These are phyloP conservation scores for Platorchestia sp. DNA, from an alignment of 1,140 invertebrate genomes.

Conservation along the genomic window DNA sequence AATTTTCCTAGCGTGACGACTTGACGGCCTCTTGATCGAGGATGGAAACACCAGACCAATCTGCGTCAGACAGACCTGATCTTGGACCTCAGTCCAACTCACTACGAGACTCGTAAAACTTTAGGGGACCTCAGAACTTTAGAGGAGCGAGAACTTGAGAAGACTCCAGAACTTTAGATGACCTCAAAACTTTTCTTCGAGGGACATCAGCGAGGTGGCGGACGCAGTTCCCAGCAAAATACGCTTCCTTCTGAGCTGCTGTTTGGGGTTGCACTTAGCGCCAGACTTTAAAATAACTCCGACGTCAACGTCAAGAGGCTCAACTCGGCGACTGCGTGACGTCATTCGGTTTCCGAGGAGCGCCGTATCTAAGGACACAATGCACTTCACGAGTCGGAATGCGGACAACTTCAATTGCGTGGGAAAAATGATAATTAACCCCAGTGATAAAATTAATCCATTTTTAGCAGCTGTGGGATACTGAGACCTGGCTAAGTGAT, in stretches of 20 bases:
- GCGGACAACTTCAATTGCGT: not conserved
- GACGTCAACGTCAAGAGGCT: not conserved
- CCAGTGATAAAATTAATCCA: not conserved
- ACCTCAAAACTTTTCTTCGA: not conserved
- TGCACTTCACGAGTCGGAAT: not conserved
- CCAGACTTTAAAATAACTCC: not conserved
- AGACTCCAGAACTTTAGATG: no score
- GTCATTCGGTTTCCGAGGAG: not conserved
- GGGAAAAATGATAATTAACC: not conserved
- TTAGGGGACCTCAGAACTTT: no score
- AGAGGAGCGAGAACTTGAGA: no score
- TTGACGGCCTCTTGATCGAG: not conserved
- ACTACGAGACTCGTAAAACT: no score
- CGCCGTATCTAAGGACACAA: not conserved
- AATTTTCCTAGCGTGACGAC: not conserved
- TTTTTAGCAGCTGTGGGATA: not conserved
- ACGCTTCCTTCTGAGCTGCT: not conserved
- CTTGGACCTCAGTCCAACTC: not conserved
- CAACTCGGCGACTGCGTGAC: not conserved
- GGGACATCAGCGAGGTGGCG: no score
- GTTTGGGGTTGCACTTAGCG: conserved; percentile 6
- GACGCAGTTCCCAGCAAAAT: not conserved
- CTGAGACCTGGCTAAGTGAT: not conserved
- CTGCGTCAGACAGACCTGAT: not conserved
- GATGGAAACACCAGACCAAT: not conserved